A percentile compares a stretch with the other conserved stretches of the same genome.
Evolutionary conservation across 2,113 vertebrate genomes (phyloP).

Genomic region (Lagopus muta): DNA sequence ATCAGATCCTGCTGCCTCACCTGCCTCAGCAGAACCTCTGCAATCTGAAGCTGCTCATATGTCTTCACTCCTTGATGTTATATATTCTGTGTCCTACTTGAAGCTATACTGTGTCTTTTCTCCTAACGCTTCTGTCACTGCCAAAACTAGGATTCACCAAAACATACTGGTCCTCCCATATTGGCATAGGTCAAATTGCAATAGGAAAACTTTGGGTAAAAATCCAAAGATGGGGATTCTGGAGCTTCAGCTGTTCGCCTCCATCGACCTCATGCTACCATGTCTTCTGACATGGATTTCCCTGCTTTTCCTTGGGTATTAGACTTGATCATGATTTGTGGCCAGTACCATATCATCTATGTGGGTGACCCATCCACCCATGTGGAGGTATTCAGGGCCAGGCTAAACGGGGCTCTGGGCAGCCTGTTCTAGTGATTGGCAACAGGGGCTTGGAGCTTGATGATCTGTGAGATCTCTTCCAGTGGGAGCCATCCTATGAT

Average conservation of each 20-base stretch:
- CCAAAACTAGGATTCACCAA: neutral
- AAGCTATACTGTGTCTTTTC: neutral
- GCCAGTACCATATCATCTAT: neutral
- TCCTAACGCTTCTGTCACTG: neutral
- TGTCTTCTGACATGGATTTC: conserved; percentile 39
- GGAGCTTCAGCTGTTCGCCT: neutral
- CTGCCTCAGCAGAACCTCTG: neutral
- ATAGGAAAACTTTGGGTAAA: neutral
- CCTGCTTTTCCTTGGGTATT: neutral
- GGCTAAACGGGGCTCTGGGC: no score
- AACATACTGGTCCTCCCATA: neutral
- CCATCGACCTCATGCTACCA: rapidly evolving
- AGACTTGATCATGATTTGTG: conserved; percentile 18
- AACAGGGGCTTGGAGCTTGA: no score
- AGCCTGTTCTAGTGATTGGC: no score
- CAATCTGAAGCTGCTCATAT: neutral
- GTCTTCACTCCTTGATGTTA: neutral
- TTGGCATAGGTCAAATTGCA: rapidly evolving
- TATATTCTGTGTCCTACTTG: neutral
- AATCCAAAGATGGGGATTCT: neutral
- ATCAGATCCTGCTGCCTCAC: neutral
- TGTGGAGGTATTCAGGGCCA: no score
- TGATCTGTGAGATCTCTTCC: no score
- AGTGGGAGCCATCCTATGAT: no score
- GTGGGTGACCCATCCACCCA: no score